Conservation (phyloP, 37 sponge, comb jelly and placozoan species). For the Diacarnus erythraeanus region DNA sequence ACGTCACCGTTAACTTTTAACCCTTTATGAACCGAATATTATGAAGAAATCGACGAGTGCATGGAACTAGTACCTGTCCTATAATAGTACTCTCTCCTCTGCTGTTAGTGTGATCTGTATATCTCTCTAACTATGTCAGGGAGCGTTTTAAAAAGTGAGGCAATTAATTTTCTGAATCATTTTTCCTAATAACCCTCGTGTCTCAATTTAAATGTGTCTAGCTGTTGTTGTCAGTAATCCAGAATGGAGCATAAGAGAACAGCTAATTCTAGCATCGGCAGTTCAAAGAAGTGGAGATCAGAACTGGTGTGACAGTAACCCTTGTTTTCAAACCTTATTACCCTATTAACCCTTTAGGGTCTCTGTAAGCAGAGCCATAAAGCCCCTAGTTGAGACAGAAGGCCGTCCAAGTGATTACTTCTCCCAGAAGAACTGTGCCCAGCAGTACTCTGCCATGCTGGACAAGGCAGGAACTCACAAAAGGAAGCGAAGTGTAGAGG, state of each 20-base stretch:
- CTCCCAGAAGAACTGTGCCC: constrained; percentile 92
- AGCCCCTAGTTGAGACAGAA: constrained; percentile 66
- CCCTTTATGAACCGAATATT: neutral
- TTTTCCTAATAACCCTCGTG: neutral
- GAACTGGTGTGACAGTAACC: constrained; percentile 61
- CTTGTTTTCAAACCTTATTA: neutral
- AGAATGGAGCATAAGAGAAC: constrained; percentile 83
- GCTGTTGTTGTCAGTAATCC: neutral
- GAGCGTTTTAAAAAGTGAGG: neutral
- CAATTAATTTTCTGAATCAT: no score
- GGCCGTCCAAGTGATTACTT: constrained; percentile 54
- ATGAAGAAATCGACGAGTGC: no score
- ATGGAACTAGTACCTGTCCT: no score
- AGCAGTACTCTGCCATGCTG: constrained; percentile 84
- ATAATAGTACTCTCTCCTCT: no score
- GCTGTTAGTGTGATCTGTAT: no score
- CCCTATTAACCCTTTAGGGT: constrained; percentile 50
- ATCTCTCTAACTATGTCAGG: neutral
- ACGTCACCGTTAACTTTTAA: neutral
- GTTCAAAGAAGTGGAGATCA: constrained; percentile 90
- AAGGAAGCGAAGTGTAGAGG: constrained; percentile 53
- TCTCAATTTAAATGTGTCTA: no score
- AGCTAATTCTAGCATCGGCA: constrained; percentile 85
- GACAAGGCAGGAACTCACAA: constrained; percentile 74
- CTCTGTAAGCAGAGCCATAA: constrained; percentile 77